Base-by-base conservation (phyloP, 2,113 vertebrate genomes). In the Lycaon pictus region DNA sequence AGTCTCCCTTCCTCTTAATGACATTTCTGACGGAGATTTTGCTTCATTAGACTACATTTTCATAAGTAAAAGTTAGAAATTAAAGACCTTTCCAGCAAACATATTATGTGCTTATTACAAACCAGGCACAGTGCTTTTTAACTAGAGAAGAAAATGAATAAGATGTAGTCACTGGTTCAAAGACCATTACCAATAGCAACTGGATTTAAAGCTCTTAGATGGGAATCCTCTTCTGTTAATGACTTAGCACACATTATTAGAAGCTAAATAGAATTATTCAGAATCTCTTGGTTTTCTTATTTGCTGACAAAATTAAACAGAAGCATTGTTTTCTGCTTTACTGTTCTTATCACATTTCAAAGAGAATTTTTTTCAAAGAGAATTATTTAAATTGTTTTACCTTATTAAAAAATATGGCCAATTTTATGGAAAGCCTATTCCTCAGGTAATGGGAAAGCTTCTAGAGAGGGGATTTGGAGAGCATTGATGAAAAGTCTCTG, bases 1-100 rank as follows among this genome's bases (percentile, higher is more conserved):
- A 35, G 65, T 58, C 35, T 95, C 90, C 29, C 7, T 55, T 93
- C 37, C 51, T 81, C 43, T 85, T 65, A 48, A 60, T 89, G 48
- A 94, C 35, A 58, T 96, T 95, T 90, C 32, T 62, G 53, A 63
- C 43, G 56, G 29, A 93, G 13, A 48, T 86, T 96, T 90, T 83
- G 48, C n/a, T 69, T 96, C 20, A 76, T 37, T 88, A 88, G 23
- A 65, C 88, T 37, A 27, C 29, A 27, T 96, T 96, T 94, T 92
- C 85, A 62, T 81, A 84, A 95, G 69, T 85, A 60, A 93, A 72
- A 90, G 13, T 80, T 81, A 58, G 7, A 84, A 87, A 55, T 90
- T 92, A 89, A 94, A 90, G 29, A 37, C 55, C 35, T 93, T 35
- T 43, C 37, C 88, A 92, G 35, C 23, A 83, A 55, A 79, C 12